A percentile compares a stretch with the other conserved stretches of the same genome.
These are phyloP conservation scores for Halictus ligatus DNA, from an alignment of 2,888 invertebrate genomes.

Conservation along the genomic window DNA sequence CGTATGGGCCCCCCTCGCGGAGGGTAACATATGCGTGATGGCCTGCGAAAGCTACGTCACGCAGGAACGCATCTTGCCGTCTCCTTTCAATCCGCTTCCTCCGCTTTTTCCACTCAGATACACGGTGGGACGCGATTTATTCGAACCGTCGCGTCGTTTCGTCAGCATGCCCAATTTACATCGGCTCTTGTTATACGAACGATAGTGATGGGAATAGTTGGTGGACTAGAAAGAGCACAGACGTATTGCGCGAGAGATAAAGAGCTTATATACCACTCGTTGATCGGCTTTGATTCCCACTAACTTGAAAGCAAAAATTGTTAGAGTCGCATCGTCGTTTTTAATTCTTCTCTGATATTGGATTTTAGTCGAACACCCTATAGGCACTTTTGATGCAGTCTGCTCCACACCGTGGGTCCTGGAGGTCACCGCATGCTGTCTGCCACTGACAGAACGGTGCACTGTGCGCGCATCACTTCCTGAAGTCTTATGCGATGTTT, in stretches of 20 bases:
- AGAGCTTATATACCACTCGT: fast-evolving
- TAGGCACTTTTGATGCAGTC: constrained; percentile 33
- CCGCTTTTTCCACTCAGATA: constrained; percentile 44
- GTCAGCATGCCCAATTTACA: neutral
- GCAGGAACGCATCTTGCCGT: constrained; percentile 74
- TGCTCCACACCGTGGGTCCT: constrained; percentile 40
- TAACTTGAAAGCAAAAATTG: neutral
- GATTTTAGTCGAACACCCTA: neutral
- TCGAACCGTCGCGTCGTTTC: neutral
- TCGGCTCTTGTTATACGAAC: neutral
- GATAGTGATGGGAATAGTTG: neutral
- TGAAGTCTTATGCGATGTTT: constrained; percentile 6
- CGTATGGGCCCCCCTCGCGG: constrained; percentile 63
- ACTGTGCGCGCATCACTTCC: constrained; percentile 46
- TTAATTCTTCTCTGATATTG: neutral
- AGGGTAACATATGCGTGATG: constrained; percentile 81
- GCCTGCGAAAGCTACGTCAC: constrained; percentile 80
- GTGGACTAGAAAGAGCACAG: neutral
- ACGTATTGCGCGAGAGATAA: neutral
- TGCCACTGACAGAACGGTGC: constrained; percentile 63
- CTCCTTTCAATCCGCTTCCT: constrained; percentile 57
- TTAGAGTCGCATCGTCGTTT: neutral
- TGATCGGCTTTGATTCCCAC: neutral
- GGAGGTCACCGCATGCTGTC: constrained; percentile 68
- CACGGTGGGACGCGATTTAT: neutral